Evolutionary conservation across 2,888 invertebrate species (phyloP), one percentile per base, ranked within the genome.

Genomic region (Spialia ferax): DNA sequence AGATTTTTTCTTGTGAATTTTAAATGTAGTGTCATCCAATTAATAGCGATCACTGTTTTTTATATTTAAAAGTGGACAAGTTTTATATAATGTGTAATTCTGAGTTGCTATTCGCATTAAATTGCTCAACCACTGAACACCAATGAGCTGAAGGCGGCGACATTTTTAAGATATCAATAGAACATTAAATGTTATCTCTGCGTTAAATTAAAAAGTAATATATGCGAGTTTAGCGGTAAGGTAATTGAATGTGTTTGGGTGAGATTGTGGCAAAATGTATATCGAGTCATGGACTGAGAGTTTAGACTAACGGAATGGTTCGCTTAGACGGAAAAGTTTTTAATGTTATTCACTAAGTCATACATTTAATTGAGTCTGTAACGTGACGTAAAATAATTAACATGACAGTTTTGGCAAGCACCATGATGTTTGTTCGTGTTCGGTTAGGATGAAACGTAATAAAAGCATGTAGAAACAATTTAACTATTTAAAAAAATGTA

Each of bases 401-500:
- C 84, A 83, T 82, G 83, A 85, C 82, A 84, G 82, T 79, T 81
- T 77, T 74, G 74, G 77, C 77, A 75, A 76, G 66, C 77, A 75
- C 76, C 70, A 71, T 65, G 73, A 75, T 73, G 77, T 80, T 78
- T 82, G 59, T 81, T 77, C 75, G 71, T 81, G 68, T 81, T 77
- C 75, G 70, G 76, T 78, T 78, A 78, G 79, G 77, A 80, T 75
- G 79, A 73, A 80, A 81, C 75, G 79, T 85, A 84, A 84, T 80
- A 83, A 79, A 83, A 83, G 85, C 86, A 85, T 88, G 86, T 90
- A 90, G 91, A 85, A 84, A 88, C 86, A 91, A 91, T 90, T 55
- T 84, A 87, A 85, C 83, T 89, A 89, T 88, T 87, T 87, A 89
- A 89, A 87, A n/a, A 87, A 79, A 84, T 81, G 86, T 91, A 92